Conservation (phyloP, 2,113 vertebrate genomes). For the Sceloporus undulatus region DNA sequence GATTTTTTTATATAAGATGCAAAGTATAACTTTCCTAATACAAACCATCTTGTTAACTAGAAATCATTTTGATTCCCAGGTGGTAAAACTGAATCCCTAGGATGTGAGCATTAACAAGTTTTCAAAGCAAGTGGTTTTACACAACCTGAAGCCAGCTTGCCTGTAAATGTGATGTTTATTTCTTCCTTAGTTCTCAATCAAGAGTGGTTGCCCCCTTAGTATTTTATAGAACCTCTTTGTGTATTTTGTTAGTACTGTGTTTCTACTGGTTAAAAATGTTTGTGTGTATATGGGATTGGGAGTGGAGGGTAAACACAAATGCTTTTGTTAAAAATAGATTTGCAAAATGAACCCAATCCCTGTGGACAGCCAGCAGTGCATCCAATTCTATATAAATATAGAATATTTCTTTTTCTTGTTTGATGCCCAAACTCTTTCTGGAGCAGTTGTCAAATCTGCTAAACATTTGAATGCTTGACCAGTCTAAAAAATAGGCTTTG, state of each 20-base stretch:
- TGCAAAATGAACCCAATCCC: slow-evolving; percentile 10
- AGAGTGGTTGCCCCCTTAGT: not conserved
- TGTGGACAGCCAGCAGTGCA: accelerated
- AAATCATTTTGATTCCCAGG: not conserved
- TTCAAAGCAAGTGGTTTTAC: slow-evolving; percentile 13
- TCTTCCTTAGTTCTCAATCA: not conserved
- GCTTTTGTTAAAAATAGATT: slow-evolving; percentile 1
- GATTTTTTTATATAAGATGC: slow-evolving; percentile 10
- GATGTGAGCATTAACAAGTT: not conserved
- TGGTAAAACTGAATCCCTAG: slow-evolving; percentile 12
- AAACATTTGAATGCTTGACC: not conserved
- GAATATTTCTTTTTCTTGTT: slow-evolving; percentile 27
- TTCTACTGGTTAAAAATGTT: not conserved
- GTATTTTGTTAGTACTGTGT: not conserved
- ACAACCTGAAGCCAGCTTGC: not conserved
- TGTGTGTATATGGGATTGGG: not conserved
- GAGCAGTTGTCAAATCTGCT: not conserved
- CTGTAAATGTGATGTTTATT: not conserved
- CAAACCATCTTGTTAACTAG: slow-evolving; percentile 2
- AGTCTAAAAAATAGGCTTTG: not conserved
- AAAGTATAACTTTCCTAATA: not conserved
- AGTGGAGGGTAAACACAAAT: not conserved
- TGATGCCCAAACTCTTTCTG: slow-evolving; percentile 5
- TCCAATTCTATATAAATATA: not conserved
- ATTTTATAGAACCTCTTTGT: not conserved